Base-by-base conservation (phyloP, 37 sponge, comb jelly and placozoan genomes). In the Mnemiopsis leidyi region DNA sequence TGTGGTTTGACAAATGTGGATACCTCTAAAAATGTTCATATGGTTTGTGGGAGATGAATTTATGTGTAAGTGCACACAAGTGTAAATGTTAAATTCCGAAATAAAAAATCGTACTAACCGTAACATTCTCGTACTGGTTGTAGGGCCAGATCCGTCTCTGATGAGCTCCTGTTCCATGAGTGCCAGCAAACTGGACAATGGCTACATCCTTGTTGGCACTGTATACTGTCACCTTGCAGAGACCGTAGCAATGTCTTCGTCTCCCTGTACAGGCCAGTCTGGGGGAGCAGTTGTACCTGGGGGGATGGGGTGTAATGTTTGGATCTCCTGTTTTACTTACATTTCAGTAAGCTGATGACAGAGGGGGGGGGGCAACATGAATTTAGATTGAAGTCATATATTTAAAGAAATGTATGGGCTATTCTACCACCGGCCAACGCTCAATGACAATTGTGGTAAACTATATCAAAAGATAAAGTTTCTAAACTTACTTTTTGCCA, bases 221-320 rank as follows among this genome's bases (percentile, higher is more conserved):
- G 67, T 85, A 85, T 26, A 85, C 90, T 18, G 90, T 85, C 25
- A 85, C 90, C 25, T 85, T 85, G 61, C 90, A 85, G 26, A 85
- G 61, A 3, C 90, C 90, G 90, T 85, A 85, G 90, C 90, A 85
- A 67, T 85, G 90, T 1, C 90, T 23, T 23, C 90, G 48, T 25
- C 90, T 1, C 3, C 90, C 90, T 2, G 90, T 85, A 21, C 90
- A 85, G 21, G 90, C 48, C 40, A 38, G n/a, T 9, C 90, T 40
- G 26, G 90, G 90, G 26, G 90, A 85, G 26, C 90, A 85, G 90
- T 85, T 85, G 61, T 85, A 85, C 29, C 90, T 85, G 90, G 90
- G 26, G 20, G n/a, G n/a, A 28, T n/a, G 3, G 75, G n/a, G n/a
- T n/a, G n/a, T n/a, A n/a, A n/a, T n/a, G n/a, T n/a, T n/a, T n/a